Base-by-base conservation (phyloP, 2,888 invertebrate genomes). In the Amblyjoppa fuscipennis region DNA sequence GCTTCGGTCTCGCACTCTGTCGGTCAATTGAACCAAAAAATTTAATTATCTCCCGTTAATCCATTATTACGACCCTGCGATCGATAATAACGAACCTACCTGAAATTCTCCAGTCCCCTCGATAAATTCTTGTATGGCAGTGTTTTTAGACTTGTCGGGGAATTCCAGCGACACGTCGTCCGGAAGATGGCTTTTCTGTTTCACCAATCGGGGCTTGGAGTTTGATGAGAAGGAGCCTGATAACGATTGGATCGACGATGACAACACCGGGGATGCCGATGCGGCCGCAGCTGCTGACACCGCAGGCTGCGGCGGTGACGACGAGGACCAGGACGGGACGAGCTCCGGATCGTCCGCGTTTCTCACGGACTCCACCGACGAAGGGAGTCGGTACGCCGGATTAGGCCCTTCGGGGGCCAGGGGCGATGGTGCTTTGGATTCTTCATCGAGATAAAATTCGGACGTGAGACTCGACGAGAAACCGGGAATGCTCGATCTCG, bases 151-250 rank as follows among this genome's bases (percentile, higher is more conserved):
- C 89, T 90, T 86, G 87, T 91, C 90, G 88, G 90, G 88, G 71
- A 87, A 86, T 59, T 86, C 89, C 59, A 84, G 71, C 81, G 86
- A 83, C 61, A 87, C 84, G 79, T 94, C 94, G 56, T 97, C 97
- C 92, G 97, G 97, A 92, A 97, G 96, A 84, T 98, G 96, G 0
- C 97, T 97, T 93, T 98, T 98, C 94, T 98, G 98, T 94, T 98
- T 98, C 13, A 98, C 97, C 74, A 98, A 95, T 90, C 96, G 96
- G 28, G 98, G 98, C 92, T 96, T 96, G 34, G 88, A 16, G 20
- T 38, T 45, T 11, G 74, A 89, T 25, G 77, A 38, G 13, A 68
- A 83, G 25, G 81, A 49, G 49, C 11, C 76, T 41, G 51, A 74
- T 89, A 81, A 83, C 89, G 85, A 86, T 90, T 16, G 66, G 41